Conservation (phyloP, 2,113 vertebrate genomes). For the Sylvilagus bachmani region DNA sequence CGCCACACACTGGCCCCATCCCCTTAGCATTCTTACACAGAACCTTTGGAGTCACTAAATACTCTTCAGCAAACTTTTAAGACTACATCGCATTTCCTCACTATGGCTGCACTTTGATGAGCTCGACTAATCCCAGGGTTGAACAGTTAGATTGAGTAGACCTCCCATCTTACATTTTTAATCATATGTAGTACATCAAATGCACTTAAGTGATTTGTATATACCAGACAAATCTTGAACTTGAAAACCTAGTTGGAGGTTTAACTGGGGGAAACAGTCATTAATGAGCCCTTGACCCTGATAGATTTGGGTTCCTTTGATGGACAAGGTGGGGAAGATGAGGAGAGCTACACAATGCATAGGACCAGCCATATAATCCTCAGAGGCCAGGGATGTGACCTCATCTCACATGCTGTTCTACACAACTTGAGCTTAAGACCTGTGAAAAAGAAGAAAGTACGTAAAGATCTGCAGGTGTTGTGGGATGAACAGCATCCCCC, state of each 20-base stretch:
- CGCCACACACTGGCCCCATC: no score
- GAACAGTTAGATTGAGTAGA: neutral
- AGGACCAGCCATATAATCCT: no score
- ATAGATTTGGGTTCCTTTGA: neutral
- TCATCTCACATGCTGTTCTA: neutral
- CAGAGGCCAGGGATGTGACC: neutral
- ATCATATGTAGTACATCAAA: neutral
- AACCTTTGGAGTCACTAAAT: neutral
- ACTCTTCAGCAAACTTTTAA: neutral
- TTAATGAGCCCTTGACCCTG: neutral
- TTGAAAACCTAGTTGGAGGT: neutral
- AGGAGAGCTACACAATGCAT: neutral
- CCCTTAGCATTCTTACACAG: neutral
- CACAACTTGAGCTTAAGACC: neutral
- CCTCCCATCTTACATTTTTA: neutral
- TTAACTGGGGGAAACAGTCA: neutral
- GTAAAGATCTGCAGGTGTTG: neutral
- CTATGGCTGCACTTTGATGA: neutral
- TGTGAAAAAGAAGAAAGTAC: neutral
- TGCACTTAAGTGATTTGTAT: slow-evolving; percentile 35
- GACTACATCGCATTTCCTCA: neutral
- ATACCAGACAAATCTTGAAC: neutral
- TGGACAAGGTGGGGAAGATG: neutral
- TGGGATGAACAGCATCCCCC: neutral
- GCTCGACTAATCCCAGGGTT: neutral